Evolutionary conservation across 2,797 vertebrate species (phyloP), one percentile per base, ranked within the genome.

Genomic region (Sardinella longiceps): DNA sequence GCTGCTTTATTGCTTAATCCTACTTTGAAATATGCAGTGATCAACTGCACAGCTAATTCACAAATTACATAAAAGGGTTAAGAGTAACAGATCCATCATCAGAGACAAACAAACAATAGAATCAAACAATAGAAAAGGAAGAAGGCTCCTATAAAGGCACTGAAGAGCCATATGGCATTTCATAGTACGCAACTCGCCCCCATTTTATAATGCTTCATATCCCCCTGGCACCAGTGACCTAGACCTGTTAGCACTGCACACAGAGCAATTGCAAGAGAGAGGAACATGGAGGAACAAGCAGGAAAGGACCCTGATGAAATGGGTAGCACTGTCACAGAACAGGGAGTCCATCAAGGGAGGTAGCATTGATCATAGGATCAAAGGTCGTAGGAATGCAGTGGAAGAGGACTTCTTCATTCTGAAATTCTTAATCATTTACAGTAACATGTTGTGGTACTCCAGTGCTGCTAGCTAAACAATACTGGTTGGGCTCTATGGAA

Each of bases 201-300:
- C 18, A 30, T 18, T 14, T 30, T 28, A 15, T 70, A 14, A 14
- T 33, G 10, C 11, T 37, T 70, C 0, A 18, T 20, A 39, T 28
- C 14, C 9, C 43, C 63, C 25, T 15, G 18, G 37, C 82, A 84
- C 51, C 80, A 84, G 15, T 9, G 33, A 50, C 58, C 30, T 46
- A 81, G 23, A 48, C 80, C 39, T 11, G 48, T 56, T 50, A 18
- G 51, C 11, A 33, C 33, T 83, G 14, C 58, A 82, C 58, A 85
- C 85, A 74, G 25, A 45, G 80, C 80, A n/a, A n/a, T n/a, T n/a
- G n/a, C n/a, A 83, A 83, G 58, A 82, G 66, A 63, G 25, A 45
- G 82, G 85, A 85, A 85, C 83, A 87, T 66, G 56, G 74, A 87
- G 88, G 88, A 88, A 83, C 80, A 87, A 83, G 82, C 84, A 86